Evolutionary conservation across 1,140 invertebrate species (phyloP), one percentile per base, ranked within the genome.

Genomic region (Drosophila triauraria): DNA sequence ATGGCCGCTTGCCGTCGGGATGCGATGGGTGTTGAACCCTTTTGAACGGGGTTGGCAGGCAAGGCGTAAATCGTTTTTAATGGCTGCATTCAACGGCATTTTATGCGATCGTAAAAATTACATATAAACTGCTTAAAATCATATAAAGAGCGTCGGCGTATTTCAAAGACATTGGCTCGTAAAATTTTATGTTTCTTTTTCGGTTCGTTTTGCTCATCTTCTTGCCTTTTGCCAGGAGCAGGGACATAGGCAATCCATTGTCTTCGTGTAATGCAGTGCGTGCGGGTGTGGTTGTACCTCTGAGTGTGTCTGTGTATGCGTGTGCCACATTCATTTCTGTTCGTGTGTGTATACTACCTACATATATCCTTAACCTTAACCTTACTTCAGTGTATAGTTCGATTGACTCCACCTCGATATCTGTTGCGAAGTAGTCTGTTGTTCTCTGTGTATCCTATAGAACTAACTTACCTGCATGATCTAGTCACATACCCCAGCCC

Each of bases 61-160:
- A 69, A 78, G 70, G 86, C 85, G 82, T 91, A 90, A 91, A 91
- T 91, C 82, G 82, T 86, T 91, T 91, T 91, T 91, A 90, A 90
- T 86, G 86, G 82, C 82, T 85, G 70, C 85, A 91, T 91, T 91
- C 88, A 91, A 90, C 62, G 78, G 65, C 78, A 75, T 91, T 91
- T 88, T 84, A 88, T 91, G 84, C 62, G 78, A 90, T 88, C 88
- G 80, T 91, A 82, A 84, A 91, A 84, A 81, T 84, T 84, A 72
- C 84, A 88, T 87, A 87, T 88, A 90, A 88, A 84, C 81, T 88
- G 85, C 84, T 88, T 91, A 85, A 90, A 90, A 90, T 91, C 86
- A 67, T 79, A 90, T 86, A 90, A 91, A 90, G 90, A 76, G 44
- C 72, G 82, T 87, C 60, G 78, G 69, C 75, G 83, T 78, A 70